Percentiles rank a stretch among this genome's conserved stretches.
phyloP scores from a whole-genome alignment of 2,113 vertebrate genomes.

The Microcebus lehilahytsara region DNA sequence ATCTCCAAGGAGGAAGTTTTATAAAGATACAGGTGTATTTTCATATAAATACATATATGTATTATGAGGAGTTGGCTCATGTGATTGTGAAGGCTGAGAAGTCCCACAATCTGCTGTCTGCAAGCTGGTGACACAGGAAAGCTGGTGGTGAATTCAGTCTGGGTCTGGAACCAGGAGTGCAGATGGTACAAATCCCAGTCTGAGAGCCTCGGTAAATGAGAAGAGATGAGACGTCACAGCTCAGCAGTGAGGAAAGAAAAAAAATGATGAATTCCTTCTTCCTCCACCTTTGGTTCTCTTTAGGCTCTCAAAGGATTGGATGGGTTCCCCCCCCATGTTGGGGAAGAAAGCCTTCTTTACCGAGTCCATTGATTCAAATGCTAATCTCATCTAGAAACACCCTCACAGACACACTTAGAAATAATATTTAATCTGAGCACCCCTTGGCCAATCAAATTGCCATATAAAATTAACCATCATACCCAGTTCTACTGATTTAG shows the following conservation, averaged over 20 bases:
- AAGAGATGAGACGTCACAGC: not conserved
- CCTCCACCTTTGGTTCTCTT: not conserved
- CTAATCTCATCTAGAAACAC: not conserved
- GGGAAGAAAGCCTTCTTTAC: not conserved
- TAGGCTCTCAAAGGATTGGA: not conserved
- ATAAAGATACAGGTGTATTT: not conserved
- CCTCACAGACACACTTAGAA: not conserved
- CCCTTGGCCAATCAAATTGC: not conserved
- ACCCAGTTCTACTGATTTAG: not conserved
- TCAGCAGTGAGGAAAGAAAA: not conserved
- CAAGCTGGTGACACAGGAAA: not conserved
- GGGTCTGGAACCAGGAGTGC: not conserved
- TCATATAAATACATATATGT: not conserved
- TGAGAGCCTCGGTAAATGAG: not conserved
- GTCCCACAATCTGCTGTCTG: not conserved
- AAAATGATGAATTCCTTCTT: not conserved
- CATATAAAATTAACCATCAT: not conserved
- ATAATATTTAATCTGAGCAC: not conserved
- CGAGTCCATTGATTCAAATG: not conserved
- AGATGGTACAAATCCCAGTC: not conserved
- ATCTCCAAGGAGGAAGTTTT: not conserved
- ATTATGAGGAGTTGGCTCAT: not conserved
- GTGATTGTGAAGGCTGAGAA: not conserved
- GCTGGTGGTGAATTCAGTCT: not conserved
- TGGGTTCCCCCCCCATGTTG: rapidly evolving